A percentile compares a stretch with the other conserved stretches of the same genome.
Conservation (phyloP, 2,113 vertebrate genomes). For the Elaphurus davidianus region DNA sequence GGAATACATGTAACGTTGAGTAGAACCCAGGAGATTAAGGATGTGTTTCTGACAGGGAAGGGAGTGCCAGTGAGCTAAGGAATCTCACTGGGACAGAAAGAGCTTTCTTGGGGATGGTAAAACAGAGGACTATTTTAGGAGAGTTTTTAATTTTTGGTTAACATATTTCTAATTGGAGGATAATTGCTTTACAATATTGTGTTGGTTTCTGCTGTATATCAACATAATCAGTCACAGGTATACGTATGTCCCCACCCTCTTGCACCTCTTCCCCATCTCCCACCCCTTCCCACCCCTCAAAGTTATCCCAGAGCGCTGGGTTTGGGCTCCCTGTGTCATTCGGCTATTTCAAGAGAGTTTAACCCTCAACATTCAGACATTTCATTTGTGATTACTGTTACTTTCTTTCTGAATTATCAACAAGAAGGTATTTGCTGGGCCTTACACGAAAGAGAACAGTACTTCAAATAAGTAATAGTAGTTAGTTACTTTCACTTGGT, state of each 20-base stretch:
- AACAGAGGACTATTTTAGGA: background rate
- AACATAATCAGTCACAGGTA: background rate
- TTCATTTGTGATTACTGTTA: background rate
- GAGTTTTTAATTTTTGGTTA: background rate
- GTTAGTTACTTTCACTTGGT: background rate
- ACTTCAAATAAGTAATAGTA: background rate
- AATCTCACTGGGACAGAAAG: background rate
- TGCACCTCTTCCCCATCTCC: background rate
- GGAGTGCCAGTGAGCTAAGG: background rate
- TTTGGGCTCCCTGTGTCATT: background rate
- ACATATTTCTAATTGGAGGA: background rate
- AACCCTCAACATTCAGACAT: background rate
- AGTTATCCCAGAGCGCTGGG: background rate
- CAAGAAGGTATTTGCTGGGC: background rate
- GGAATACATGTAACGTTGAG: background rate
- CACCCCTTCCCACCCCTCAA: background rate
- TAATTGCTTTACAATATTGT: background rate
- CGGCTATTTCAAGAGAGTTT: background rate
- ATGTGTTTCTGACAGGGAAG: background rate
- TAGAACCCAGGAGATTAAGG: background rate
- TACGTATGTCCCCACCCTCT: background rate
- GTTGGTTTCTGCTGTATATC: background rate
- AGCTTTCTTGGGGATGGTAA: background rate
- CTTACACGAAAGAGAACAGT: background rate
- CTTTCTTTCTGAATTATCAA: constrained; percentile 26